These are phyloP conservation scores for Chloromyia formosa DNA, from an alignment of 2,888 invertebrate genomes.

Conservation along the genomic window DNA sequence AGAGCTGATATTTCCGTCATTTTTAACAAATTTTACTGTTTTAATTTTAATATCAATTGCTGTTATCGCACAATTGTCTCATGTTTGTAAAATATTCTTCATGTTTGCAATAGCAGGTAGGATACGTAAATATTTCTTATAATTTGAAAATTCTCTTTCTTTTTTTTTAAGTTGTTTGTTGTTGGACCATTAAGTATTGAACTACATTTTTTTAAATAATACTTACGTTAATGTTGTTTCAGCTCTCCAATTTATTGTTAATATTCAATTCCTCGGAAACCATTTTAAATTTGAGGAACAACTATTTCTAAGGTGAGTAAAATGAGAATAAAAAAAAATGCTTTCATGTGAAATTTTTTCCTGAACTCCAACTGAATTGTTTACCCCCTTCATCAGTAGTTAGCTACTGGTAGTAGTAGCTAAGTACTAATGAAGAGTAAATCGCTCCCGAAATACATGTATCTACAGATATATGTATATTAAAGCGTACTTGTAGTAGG, in stretches of 20 bases:
- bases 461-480: no score
- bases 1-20: constrained; percentile 71
- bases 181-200: background rate
- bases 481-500: no score
- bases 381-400: no score
- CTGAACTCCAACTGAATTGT: no score
- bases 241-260: constrained; percentile 69
- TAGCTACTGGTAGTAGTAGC: no score
- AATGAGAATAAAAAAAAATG: background rate
- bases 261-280: constrained; percentile 67
- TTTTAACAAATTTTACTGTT: constrained; percentile 76
- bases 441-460: no score
- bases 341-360: background rate
- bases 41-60: constrained; percentile 75
- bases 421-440: no score
- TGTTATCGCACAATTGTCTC: constrained; percentile 76
- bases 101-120: constrained; percentile 69
- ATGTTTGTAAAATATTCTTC: constrained; percentile 73
- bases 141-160: background rate
- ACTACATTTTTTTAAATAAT: background rate
- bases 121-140: constrained; percentile 4
- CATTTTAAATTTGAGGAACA: constrained; percentile 70
- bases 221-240: no score
- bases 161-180: background rate
- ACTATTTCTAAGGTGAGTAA: constrained; percentile 29